Evolutionary conservation across 2,888 invertebrate species (phyloP), one percentile per base, ranked within the genome.

Genomic region (Cerceris rybyensis): DNA sequence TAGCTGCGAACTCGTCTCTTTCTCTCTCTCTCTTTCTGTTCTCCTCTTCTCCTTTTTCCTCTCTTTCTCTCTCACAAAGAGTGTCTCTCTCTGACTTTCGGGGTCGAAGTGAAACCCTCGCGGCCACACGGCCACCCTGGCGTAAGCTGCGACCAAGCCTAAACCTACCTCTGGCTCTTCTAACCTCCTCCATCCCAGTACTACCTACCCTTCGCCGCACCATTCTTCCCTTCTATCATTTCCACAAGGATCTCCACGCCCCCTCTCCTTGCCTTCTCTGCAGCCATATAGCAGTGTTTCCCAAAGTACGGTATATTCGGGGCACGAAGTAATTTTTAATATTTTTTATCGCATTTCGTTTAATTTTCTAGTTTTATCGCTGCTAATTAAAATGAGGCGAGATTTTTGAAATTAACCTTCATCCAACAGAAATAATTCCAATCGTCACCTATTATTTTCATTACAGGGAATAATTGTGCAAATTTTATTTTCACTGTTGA

Each of bases 1-100:
- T 92, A 92, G 91, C 91, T 88, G 91, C 90, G 91, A 91, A 90
- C 67, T 67, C 54, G 66, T 58, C 79, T 50, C 72, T 63, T 65
- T 75, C 59, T 49, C 46, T 58, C 70, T 77, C 58, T 73, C 73
- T 78, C 76, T 28, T 70, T 70, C 71, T 67, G 16, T 43, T 80
- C 64, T 69, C 54, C 71, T 59, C 60, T 54, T 59, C 54, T 43
- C 69, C 74, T 65, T 57, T 71, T 76, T 60, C 71, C 71, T 77
- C 75, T 75, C 72, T 78, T 72, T 61, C 60, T 63, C 17, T 11
- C 6, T 55, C 7, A 7, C 28, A 17, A 4, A 17, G 17, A 4
- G 8, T 75, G 66, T 81, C 74, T 80, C 78, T 46, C 70, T 82
- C 81, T 78, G 76, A 39, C 83, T 83, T 75, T 65, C 73, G 82